A percentile compares a stretch with the other conserved stretches of the same genome.
phyloP scores from a whole-genome alignment of 2,888 invertebrate species.

The Lepidonotus clava region DNA sequence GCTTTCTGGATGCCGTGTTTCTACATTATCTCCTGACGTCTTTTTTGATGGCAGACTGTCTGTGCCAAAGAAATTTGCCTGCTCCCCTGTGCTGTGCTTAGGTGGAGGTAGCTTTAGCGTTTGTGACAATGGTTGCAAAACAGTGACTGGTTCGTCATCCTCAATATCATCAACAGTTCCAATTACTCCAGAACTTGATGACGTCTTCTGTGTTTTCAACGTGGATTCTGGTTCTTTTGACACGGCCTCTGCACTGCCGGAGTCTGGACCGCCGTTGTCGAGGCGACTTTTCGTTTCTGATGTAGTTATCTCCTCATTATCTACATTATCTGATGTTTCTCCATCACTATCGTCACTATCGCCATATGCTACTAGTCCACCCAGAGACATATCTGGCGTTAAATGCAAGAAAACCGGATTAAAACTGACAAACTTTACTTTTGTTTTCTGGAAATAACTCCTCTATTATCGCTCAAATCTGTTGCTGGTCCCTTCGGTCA shows the following conservation, averaged over 20 bases:
- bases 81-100: background rate
- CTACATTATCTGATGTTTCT: background rate
- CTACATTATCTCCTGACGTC: background rate
- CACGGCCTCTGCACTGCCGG: background rate
- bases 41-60: too few species aligned
- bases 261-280: background rate
- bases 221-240: background rate
- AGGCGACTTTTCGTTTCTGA: constrained; percentile 12
- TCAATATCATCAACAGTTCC: constrained; percentile 31
- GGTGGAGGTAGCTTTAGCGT: background rate
- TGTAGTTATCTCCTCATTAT: background rate
- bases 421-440: background rate
- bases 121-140: background rate
- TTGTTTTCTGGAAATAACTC: background rate
- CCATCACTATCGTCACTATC: constrained; percentile 47
- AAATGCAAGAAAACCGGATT: too few species aligned
- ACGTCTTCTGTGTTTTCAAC: background rate
- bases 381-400: constrained; percentile 7
- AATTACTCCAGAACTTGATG: background rate
- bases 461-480: constrained; percentile 1
- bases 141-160: background rate
- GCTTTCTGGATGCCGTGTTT: background rate
- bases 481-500: too few species aligned
- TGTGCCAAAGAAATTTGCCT: background rate
- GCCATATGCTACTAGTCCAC: constrained; percentile 35